These are phyloP conservation scores for Rhabdomys pumilio DNA, from an alignment of 2,797 vertebrate genomes.

Conservation along the genomic window DNA sequence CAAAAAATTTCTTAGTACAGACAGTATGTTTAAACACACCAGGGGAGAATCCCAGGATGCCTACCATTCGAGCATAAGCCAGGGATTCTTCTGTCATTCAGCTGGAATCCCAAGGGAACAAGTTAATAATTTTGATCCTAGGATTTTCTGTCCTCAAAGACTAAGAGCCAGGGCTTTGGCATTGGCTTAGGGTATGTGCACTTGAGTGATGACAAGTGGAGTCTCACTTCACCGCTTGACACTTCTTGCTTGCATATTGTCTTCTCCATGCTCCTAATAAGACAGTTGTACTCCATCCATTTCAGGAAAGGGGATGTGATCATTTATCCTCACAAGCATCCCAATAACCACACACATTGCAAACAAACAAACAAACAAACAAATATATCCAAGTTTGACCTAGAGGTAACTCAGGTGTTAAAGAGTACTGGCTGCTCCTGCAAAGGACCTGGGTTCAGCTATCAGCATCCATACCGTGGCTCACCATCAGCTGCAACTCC, in stretches of 20 bases:
- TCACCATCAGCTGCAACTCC: neutral
- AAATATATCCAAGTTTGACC: neutral
- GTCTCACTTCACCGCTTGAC: no score
- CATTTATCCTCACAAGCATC: neutral
- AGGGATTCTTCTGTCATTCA: neutral
- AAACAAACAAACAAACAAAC: neutral
- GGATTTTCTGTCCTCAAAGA: neutral
- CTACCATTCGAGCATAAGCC: neutral
- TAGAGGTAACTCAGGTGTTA: neutral
- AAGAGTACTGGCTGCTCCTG: neutral
- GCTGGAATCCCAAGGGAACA: neutral
- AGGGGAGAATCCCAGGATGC: neutral
- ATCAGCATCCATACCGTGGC: neutral
- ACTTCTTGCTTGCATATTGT: neutral
- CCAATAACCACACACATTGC: neutral
- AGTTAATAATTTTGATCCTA: neutral
- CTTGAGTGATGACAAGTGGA: neutral
- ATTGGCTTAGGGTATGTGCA: neutral
- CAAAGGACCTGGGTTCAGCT: neutral
- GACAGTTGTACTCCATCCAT: neutral
- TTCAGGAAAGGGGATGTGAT: neutral
- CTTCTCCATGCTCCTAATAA: neutral
- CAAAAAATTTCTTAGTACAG: neutral
- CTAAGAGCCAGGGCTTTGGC: neutral
- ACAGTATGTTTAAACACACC: neutral